phyloP scores from a whole-genome alignment of 2,797 vertebrate species.

The Stomatorhinus walkeri region DNA sequence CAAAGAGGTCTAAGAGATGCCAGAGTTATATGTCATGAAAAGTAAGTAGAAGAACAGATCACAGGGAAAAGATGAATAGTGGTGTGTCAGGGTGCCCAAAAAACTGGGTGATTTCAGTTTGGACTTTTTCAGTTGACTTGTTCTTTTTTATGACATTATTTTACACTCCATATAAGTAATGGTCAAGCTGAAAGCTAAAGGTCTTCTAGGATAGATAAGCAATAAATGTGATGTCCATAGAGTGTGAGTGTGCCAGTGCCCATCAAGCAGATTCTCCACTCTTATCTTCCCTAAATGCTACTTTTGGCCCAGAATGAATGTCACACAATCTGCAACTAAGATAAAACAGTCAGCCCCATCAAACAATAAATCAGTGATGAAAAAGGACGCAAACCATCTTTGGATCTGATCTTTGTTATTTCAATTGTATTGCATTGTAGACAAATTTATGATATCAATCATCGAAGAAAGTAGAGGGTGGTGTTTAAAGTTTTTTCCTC shows the following conservation, averaged over 20 bases:
- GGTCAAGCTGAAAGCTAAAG: not conserved
- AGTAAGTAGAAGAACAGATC: constrained; percentile 38
- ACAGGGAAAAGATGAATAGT: constrained; percentile 46
- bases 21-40: constrained; percentile 50
- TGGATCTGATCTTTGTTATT: not conserved
- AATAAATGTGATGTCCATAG: not conserved
- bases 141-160: constrained; percentile 1
- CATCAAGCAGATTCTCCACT: not conserved
- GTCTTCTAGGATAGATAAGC: not conserved
- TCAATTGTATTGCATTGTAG: not conserved
- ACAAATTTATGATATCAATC: not conserved
- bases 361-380: not conserved
- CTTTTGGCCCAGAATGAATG: not conserved
- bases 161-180: constrained; percentile 1
- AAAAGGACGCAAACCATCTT: not conserved
- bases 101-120: constrained; percentile 31
- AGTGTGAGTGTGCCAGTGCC: not conserved
- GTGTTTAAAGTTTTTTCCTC: not conserved
- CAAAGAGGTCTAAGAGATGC: constrained; percentile 39
- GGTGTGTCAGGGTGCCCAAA: constrained; percentile 33
- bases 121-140: constrained; percentile 7
- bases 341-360: not conserved
- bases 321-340: not conserved
- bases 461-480: not conserved
- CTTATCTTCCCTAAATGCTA: not conserved